These are phyloP conservation scores for Ibidorhyncha struthersii DNA, from an alignment of 2,113 vertebrate genomes.

Conservation along the genomic window DNA sequence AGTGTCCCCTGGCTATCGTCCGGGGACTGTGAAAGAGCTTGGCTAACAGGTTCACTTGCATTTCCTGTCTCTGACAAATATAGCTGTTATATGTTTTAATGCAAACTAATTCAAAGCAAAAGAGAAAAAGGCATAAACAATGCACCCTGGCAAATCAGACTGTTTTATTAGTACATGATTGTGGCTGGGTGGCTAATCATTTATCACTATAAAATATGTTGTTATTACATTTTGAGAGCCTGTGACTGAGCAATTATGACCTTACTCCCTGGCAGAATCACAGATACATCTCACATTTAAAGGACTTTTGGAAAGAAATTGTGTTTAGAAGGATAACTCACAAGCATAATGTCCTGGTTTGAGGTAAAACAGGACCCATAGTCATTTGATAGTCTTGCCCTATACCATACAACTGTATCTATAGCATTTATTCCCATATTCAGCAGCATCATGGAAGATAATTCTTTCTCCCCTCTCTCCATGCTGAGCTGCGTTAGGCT, in stretches of 20 bases:
- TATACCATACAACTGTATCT: background rate
- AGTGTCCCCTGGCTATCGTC: conserved; percentile 56
- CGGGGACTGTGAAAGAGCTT: conserved; percentile 19
- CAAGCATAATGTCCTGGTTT: too few species aligned
- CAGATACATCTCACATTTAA: background rate
- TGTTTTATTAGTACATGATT: background rate
- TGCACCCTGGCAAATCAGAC: background rate
- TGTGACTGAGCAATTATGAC: background rate
- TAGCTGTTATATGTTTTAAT: background rate
- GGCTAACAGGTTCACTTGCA: conserved; percentile 1
- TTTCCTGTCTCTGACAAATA: background rate
- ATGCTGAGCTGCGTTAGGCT: background rate
- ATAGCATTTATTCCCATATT: background rate
- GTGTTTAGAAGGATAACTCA: background rate
- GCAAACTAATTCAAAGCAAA: background rate
- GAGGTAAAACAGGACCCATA: too few species aligned
- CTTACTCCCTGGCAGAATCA: background rate
- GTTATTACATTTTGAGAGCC: background rate
- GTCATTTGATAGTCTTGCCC: background rate
- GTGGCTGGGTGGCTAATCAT: background rate
- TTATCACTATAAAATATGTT: background rate
- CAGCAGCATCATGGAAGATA: background rate
- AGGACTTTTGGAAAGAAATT: background rate
- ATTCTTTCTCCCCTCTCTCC: background rate
- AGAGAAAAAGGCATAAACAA: background rate